phyloP scores from a whole-genome alignment of 2,113 vertebrate species.

The Epinephelus lanceolatus region DNA sequence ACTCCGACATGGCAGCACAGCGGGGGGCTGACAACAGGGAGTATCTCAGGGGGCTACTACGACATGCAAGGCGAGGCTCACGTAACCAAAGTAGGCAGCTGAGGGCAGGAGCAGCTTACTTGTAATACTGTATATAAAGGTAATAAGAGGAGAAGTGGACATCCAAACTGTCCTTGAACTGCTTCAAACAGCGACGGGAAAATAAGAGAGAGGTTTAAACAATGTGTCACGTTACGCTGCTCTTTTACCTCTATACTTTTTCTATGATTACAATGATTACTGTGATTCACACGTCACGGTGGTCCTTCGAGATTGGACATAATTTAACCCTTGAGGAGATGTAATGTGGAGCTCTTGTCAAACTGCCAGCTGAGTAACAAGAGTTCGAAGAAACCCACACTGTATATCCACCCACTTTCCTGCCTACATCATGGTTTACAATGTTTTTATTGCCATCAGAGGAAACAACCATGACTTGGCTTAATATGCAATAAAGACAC shows the following conservation, averaged over 20 bases:
- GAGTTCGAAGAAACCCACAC: neutral
- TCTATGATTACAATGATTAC: slow-evolving; percentile 13
- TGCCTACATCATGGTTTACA: too few species aligned
- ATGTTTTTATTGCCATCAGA: neutral
- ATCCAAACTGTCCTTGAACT: neutral
- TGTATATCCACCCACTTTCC: neutral
- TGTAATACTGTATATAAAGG: neutral
- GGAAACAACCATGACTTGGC: neutral
- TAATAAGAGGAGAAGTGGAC: neutral
- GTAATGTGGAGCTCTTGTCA: neutral
- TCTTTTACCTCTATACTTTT: slow-evolving; percentile 6
- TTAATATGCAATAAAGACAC: neutral
- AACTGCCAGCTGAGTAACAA: neutral
- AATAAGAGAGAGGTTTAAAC: neutral
- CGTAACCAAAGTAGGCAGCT: neutral
- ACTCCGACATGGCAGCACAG: neutral
- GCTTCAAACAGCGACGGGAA: neutral
- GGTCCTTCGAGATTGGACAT: neutral
- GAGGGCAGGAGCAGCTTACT: neutral
- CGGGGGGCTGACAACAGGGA: neutral
- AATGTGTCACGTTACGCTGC: neutral
- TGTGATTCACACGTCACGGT: neutral
- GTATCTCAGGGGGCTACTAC: neutral
- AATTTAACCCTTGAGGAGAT: neutral
- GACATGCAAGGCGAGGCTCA: neutral